A percentile compares a stretch with the other conserved stretches of the same genome.
These are phyloP conservation scores for Falcaria lacertinaria DNA, from an alignment of 2,888 invertebrate species.

Conservation along the genomic window DNA sequence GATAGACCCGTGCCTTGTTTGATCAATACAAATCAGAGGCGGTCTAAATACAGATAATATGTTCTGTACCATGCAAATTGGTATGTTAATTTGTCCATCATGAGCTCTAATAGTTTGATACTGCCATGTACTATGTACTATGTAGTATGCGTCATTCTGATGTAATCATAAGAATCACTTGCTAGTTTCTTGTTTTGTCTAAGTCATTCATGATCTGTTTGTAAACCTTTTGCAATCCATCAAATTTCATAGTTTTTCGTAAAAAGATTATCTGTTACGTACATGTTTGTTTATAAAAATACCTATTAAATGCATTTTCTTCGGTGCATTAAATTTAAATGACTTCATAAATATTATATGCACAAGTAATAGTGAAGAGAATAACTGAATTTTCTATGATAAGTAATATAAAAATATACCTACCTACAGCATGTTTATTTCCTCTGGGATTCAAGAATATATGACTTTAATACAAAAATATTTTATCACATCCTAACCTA, in stretches of 20 bases:
- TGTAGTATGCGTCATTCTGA: background rate
- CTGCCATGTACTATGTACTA: too few species aligned
- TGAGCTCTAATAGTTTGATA: background rate
- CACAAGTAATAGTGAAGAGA: too few species aligned
- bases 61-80: background rate
- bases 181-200: background rate
- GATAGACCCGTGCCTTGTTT: background rate
- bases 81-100: conserved; percentile 1
- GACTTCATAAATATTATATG: too few species aligned
- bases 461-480: background rate
- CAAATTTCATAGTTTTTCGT: too few species aligned
- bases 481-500: background rate
- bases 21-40: background rate
- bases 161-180: background rate
- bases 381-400: background rate
- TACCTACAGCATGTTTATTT: background rate
- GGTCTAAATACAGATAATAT: background rate
- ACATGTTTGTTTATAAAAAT: too few species aligned
- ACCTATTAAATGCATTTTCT: too few species aligned
- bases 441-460: background rate
- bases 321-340: too few species aligned
- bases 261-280: too few species aligned
- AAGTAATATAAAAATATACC: background rate
- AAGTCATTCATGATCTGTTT: too few species aligned
- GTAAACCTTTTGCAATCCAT: too few species aligned